These are phyloP conservation scores for Myotis pilosus DNA, from an alignment of 2,797 vertebrate species.

Conservation along the genomic window DNA sequence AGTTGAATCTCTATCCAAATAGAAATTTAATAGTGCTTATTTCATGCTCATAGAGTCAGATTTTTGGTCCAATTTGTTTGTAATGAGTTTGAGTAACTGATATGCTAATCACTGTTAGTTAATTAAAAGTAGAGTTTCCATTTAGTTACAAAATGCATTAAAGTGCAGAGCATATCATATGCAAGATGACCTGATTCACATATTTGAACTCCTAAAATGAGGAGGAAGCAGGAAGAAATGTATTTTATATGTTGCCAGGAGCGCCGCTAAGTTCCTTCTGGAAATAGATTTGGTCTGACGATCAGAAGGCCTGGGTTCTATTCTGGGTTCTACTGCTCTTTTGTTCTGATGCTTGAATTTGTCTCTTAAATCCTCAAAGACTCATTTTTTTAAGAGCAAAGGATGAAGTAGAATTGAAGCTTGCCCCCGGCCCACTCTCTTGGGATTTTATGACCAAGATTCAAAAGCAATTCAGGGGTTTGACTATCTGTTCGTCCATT, in stretches of 20 bases:
- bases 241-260: neutral
- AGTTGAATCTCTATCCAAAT: slow-evolving; percentile 55
- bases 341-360: neutral
- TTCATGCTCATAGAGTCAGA: slow-evolving; percentile 73
- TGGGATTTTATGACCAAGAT: neutral
- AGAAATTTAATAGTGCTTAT: slow-evolving; percentile 75
- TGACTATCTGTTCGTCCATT: neutral
- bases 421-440: neutral
- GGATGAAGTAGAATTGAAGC: neutral
- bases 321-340: neutral
- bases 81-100: slow-evolving; percentile 69
- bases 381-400: neutral
- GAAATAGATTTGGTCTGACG: neutral
- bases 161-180: neutral
- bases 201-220: slow-evolving; percentile 58
- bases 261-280: neutral
- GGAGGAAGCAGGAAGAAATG: slow-evolving; percentile 27
- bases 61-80: slow-evolving; percentile 72
- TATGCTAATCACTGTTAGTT: slow-evolving; percentile 25
- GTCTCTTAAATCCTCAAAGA: slow-evolving; percentile 10
- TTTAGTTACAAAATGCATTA: slow-evolving; percentile 59
- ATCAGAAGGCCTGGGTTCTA: neutral
- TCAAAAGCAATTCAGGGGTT: neutral
- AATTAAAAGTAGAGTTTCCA: slow-evolving; percentile 64
- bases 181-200: slow-evolving; percentile 50